A percentile compares a stretch with the other conserved stretches of the same genome.
These are phyloP conservation scores for Tetropium fuscum DNA, from an alignment of 2,888 invertebrate genomes.

Conservation along the genomic window DNA sequence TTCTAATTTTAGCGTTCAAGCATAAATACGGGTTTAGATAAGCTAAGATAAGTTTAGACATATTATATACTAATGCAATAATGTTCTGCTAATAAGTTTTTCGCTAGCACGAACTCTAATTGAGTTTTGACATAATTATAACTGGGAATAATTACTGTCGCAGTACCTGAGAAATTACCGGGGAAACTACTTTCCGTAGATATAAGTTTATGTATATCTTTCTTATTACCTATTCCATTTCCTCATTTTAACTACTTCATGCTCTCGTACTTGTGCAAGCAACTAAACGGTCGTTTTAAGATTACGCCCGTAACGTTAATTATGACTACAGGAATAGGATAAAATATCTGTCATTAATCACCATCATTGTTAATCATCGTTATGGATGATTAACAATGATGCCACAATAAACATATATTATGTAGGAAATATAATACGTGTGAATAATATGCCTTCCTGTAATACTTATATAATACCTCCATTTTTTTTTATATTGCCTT, in stretches of 20 bases:
- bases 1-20: constrained; percentile 14
- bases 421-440: too few species aligned
- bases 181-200: constrained; percentile 9
- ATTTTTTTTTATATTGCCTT: too few species aligned
- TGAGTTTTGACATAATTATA: constrained; percentile 55
- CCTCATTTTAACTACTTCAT: constrained; percentile 21
- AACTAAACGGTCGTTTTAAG: background rate
- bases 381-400: too few species aligned
- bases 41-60: too few species aligned
- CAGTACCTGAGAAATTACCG: constrained; percentile 26
- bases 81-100: constrained; percentile 53
- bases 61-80: too few species aligned
- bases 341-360: too few species aligned
- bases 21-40: background rate
- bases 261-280: constrained; percentile 1
- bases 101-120: constrained; percentile 51
- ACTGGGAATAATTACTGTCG: constrained; percentile 52
- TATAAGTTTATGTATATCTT: constrained; percentile 26
- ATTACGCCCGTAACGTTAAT: background rate
- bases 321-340: background rate
- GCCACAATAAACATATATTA: too few species aligned
- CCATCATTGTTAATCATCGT: too few species aligned
- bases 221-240: constrained; percentile 26
- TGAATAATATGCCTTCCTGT: too few species aligned
- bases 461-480: too few species aligned